phyloP scores from a whole-genome alignment of 53 echinoderm and acorn worm species.

The Echinometra lucunter region DNA sequence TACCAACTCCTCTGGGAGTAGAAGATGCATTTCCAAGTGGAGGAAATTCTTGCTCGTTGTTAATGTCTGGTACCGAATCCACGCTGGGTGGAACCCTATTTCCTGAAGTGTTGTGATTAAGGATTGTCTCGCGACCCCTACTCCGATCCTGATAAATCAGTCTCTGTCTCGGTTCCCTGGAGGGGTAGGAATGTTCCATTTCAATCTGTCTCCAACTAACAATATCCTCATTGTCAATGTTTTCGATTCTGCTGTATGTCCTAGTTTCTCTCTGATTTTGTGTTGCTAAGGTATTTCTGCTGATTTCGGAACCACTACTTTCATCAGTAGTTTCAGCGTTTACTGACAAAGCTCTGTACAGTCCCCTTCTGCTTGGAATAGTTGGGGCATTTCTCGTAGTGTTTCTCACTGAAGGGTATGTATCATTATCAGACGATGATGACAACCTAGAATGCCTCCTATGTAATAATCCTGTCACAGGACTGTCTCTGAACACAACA shows the following conservation, averaged over 20 bases:
- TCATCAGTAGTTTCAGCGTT: background rate
- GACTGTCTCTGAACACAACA: conserved; percentile 61
- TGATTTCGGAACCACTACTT: background rate
- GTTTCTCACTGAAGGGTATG: background rate
- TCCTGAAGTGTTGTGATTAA: conserved; percentile 18
- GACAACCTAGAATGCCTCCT: conserved; percentile 31
- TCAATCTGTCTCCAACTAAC: conserved; percentile 62
- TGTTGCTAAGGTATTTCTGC: background rate
- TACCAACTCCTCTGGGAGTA: background rate
- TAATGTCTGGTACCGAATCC: conserved; percentile 5
- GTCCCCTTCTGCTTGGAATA: conserved; percentile 62
- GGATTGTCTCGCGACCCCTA: conserved; percentile 34
- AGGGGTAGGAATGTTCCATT: conserved; percentile 48
- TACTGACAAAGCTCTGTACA: conserved; percentile 60
- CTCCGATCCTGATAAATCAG: conserved; percentile 55
- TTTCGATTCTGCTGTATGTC: background rate
- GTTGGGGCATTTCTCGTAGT: conserved; percentile 28
- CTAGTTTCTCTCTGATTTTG: background rate
- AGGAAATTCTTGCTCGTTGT: conserved; percentile 29
- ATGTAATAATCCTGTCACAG: conserved; percentile 36
- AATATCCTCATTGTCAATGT: conserved; percentile 50
- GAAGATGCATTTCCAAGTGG: background rate
- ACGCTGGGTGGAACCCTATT: conserved; percentile 32
- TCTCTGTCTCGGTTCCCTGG: conserved; percentile 42
- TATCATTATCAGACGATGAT: conserved; percentile 27